phyloP scores from a whole-genome alignment of 1,140 invertebrate species.

The Drosophila suzukii region DNA sequence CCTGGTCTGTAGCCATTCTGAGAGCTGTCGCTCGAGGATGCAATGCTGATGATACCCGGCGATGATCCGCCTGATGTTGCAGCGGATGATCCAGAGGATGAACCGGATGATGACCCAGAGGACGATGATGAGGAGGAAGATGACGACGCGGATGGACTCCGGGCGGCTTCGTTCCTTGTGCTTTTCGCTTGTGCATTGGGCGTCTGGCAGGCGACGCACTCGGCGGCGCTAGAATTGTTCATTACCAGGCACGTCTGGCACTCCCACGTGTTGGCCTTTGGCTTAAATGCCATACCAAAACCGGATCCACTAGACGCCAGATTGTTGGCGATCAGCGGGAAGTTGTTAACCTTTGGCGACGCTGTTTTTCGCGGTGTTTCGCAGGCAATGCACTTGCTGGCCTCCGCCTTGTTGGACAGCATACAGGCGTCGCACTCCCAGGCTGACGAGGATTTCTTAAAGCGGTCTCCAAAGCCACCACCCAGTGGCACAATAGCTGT shows the following conservation, averaged over 20 bases:
- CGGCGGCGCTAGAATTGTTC: constrained; percentile 86
- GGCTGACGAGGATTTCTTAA: constrained; percentile 85
- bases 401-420: constrained; percentile 87
- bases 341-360: background rate
- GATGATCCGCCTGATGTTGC: background rate
- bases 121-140: background rate
- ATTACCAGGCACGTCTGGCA: constrained; percentile 87
- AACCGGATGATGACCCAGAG: background rate
- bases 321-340: background rate
- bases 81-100: background rate
- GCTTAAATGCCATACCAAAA: constrained; percentile 87
- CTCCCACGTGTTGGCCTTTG: constrained; percentile 86
- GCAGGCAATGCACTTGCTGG: constrained; percentile 87
- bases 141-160: constrained; percentile 1
- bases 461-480: constrained; percentile 85
- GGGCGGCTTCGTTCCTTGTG: constrained; percentile 3
- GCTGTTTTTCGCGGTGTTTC: constrained; percentile 27
- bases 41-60: constrained; percentile 27
- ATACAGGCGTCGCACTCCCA: constrained; percentile 90
- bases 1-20: constrained; percentile 28
- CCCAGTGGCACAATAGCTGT: background rate
- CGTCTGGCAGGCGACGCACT: constrained; percentile 86
- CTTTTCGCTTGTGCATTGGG: constrained; percentile 31
- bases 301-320: constrained; percentile 18
- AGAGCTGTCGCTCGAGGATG: constrained; percentile 50